Evolutionary conservation across 1,140 invertebrate species (phyloP), one percentile per base, ranked within the genome.

Genomic region (Yoshiicerus persimilis): DNA sequence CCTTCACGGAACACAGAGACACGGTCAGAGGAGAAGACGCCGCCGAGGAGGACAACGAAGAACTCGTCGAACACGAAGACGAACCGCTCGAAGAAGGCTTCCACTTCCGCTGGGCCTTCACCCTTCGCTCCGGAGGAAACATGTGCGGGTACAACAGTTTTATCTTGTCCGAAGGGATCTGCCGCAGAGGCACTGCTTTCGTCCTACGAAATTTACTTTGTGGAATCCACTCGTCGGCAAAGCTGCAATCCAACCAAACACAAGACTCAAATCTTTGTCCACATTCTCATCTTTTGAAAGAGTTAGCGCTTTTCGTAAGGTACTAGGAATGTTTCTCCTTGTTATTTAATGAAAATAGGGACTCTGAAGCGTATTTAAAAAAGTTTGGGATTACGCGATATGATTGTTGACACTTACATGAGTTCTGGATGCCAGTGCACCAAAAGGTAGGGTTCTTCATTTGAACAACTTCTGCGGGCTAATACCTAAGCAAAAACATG

Each of bases 351-450:
- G 25, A 70, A 86, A 20, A 39, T 16, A 64, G 9, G 8, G 30
- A 25, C 34, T 3, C 25, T 41, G 62, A 70, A 20, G 30, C 3
- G 36, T 30, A 41, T 27, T 32, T 16, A 20, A 47, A 64, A 39
- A 47, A n/a, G n/a, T n/a, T n/a, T n/a, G n/a, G n/a, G n/a, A n/a
- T n/a, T n/a, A n/a, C n/a, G n/a, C n/a, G n/a, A n/a, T n/a, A n/a
- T n/a, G n/a, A n/a, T n/a, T 10, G 66, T 88, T 86, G 0, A 89
- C 88, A 93, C 95, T 95, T 93, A 96, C 95, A 96, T 94, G 92
- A 95, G 92, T 90, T 92, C 91, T 77, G 96, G 96, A 92, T 94
- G 93, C 95, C 95, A 96, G 87, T 94, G 94, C 64, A 96, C 91
- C 56, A 96, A 91, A 83, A 96, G 93, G 92, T 94, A 94, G 32